Percentiles rank a stretch among this genome's conserved stretches.
phyloP scores from a whole-genome alignment of 2,888 invertebrate genomes.

The Syrista parreyssii region DNA sequence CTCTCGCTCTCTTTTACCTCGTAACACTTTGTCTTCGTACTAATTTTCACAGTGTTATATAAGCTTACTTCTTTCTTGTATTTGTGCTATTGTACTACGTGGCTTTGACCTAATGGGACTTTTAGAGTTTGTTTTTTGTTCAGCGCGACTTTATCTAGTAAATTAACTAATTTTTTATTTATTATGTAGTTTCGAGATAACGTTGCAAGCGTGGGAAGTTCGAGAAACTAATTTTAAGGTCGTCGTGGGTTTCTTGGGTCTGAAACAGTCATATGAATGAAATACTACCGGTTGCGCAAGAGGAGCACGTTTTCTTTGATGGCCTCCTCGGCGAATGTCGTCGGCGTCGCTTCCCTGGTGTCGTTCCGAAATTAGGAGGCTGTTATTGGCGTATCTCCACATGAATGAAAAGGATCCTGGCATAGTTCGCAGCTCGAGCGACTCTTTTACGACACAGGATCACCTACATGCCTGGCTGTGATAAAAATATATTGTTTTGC shows the following conservation, averaged over 20 bases:
- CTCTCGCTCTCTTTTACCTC: background rate
- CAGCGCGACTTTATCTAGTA: background rate
- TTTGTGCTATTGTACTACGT: background rate
- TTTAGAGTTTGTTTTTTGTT: background rate
- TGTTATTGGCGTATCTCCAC: conserved; percentile 37
- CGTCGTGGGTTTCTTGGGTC: background rate
- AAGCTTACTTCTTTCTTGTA: background rate
- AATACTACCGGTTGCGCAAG: conserved; percentile 35
- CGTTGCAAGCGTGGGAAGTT: background rate
- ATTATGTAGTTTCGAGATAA: background rate
- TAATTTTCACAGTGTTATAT: background rate
- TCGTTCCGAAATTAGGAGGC: conserved; percentile 22
- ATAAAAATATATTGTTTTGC: conserved; percentile 34
- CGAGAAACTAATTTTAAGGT: background rate
- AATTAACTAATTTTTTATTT: background rate
- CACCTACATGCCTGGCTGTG: conserved; percentile 33
- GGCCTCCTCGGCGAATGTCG: background rate
- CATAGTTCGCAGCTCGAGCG: background rate
- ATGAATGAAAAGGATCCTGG: conserved; percentile 46
- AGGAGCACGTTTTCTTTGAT: conserved; percentile 7
- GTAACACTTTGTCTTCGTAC: background rate
- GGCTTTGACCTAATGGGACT: background rate
- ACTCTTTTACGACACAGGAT: conserved; percentile 8
- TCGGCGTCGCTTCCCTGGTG: conserved; percentile 4
- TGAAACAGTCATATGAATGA: conserved; percentile 44